A percentile compares a stretch with the other conserved stretches of the same genome.
phyloP scores from a whole-genome alignment of 2,797 vertebrate genomes.

The Ctenosaura bakeri region DNA sequence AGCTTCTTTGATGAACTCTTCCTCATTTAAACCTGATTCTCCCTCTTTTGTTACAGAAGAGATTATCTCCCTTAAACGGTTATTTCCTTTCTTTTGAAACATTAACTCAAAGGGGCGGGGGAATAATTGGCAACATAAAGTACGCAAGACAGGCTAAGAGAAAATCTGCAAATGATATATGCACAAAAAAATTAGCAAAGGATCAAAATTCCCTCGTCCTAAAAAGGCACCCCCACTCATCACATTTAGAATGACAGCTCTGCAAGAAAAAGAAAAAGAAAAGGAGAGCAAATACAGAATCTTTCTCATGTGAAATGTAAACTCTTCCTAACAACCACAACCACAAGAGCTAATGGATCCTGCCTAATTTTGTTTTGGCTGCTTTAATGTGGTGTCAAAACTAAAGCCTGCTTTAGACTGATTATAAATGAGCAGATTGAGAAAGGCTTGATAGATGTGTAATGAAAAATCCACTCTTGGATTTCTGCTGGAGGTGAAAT shows the following conservation, averaged over 20 bases:
- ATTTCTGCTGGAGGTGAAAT: conserved; percentile 46
- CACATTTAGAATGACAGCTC: conserved; percentile 33
- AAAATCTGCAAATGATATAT: conserved; percentile 54
- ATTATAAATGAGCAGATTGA: conserved; percentile 40
- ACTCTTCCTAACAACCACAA: conserved; percentile 18
- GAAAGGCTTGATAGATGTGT: conserved; percentile 12
- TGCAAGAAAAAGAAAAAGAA: conserved; percentile 23
- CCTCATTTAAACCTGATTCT: conserved; percentile 73
- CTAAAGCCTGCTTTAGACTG: neutral
- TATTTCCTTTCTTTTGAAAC: conserved; percentile 62
- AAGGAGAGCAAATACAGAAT: conserved; percentile 50
- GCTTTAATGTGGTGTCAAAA: conserved; percentile 48
- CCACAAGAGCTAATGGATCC: conserved; percentile 44
- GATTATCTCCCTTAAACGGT: conserved; percentile 69
- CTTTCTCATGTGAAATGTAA: conserved; percentile 49
- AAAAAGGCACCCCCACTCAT: conserved; percentile 36
- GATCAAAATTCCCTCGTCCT: conserved; percentile 50
- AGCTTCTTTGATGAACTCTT: conserved; percentile 67
- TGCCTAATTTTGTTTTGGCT: conserved; percentile 63
- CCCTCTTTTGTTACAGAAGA: conserved; percentile 70
- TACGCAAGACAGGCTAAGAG: conserved; percentile 51
- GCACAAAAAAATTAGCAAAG: conserved; percentile 58
- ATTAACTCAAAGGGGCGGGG: conserved; percentile 52
- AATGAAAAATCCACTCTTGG: conserved; percentile 34
- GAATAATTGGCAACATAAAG: conserved; percentile 61